Conservation (phyloP, 1,140 invertebrate genomes). For the Saccostrea echinata region DNA sequence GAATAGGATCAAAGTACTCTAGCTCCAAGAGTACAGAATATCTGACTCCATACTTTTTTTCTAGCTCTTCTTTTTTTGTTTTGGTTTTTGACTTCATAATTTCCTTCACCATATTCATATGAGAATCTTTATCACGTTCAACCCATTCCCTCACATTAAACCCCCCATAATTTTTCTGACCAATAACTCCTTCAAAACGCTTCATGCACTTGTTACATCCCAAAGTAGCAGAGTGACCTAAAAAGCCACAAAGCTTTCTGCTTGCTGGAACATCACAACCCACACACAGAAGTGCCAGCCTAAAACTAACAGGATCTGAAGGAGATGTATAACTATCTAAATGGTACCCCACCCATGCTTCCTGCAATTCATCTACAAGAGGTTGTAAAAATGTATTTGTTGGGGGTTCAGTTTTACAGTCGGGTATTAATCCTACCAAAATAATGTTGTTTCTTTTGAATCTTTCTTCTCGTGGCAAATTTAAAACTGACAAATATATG, state of each 20-base stretch:
- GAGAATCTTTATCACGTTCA: neutral
- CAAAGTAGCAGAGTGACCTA: slow-evolving; percentile 47
- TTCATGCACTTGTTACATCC: slow-evolving; percentile 56
- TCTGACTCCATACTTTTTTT: too few relatives aligned
- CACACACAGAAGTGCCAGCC: slow-evolving; percentile 44
- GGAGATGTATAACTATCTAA: neutral
- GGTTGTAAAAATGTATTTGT: slow-evolving; percentile 54
- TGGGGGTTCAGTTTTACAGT: too few relatives aligned
- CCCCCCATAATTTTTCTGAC: slow-evolving; percentile 46
- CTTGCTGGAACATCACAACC: too few relatives aligned
- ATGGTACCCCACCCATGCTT: slow-evolving; percentile 44
- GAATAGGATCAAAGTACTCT: too few relatives aligned
- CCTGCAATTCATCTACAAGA: slow-evolving; percentile 51
- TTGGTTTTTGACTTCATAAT: too few relatives aligned
- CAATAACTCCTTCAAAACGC: slow-evolving; percentile 43
- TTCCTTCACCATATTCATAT: too few relatives aligned
- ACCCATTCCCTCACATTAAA: slow-evolving; percentile 33
- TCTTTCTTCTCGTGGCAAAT: too few relatives aligned
- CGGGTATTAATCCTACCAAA: too few relatives aligned
- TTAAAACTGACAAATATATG: too few relatives aligned
- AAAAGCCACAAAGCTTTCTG: slow-evolving; percentile 60
- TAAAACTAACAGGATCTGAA: slow-evolving; percentile 8
- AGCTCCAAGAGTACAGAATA: too few relatives aligned
- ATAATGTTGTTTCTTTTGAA: too few relatives aligned
- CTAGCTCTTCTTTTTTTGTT: too few relatives aligned